phyloP scores from a whole-genome alignment of 2,797 vertebrate genomes.

The Ctenopoma multispine region DNA sequence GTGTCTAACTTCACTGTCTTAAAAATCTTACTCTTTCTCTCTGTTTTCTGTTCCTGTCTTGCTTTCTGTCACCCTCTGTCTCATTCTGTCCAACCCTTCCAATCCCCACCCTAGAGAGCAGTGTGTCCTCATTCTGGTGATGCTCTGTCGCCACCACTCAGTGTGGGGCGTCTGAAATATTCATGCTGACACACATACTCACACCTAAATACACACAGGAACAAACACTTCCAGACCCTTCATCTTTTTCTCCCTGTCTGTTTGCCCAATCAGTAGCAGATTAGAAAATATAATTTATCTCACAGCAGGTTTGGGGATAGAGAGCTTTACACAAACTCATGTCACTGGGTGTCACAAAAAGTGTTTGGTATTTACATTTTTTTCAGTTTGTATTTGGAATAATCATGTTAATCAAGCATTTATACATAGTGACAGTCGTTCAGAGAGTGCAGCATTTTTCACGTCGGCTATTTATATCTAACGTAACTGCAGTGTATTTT shows the following conservation, averaged over 20 bases:
- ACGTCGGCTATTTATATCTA: background rate
- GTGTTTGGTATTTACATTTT: constrained; percentile 4
- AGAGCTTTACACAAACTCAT: constrained; percentile 10
- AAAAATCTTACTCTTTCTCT: background rate
- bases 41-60: background rate
- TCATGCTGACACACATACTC: constrained; percentile 64
- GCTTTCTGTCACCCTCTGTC: background rate
- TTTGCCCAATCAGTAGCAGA: constrained; percentile 53
- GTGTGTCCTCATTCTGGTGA: constrained; percentile 68
- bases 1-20: constrained; percentile 4
- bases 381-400: constrained; percentile 6
- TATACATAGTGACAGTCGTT: background rate
- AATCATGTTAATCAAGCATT: background rate
- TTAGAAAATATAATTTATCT: constrained; percentile 64
- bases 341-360: background rate
- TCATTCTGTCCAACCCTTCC: constrained; percentile 20
- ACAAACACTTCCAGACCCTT: constrained; percentile 37
- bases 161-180: constrained; percentile 73
- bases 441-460: background rate
- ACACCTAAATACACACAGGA: constrained; percentile 45
- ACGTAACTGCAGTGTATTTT: background rate
- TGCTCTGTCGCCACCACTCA: constrained; percentile 60
- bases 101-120: constrained; percentile 51
- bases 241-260: constrained; percentile 35
- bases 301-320: constrained; percentile 36